A percentile compares a stretch with the other conserved stretches of the same genome.
phyloP scores from a whole-genome alignment of 1,140 invertebrate genomes.

The Centruroides sculpturatus region DNA sequence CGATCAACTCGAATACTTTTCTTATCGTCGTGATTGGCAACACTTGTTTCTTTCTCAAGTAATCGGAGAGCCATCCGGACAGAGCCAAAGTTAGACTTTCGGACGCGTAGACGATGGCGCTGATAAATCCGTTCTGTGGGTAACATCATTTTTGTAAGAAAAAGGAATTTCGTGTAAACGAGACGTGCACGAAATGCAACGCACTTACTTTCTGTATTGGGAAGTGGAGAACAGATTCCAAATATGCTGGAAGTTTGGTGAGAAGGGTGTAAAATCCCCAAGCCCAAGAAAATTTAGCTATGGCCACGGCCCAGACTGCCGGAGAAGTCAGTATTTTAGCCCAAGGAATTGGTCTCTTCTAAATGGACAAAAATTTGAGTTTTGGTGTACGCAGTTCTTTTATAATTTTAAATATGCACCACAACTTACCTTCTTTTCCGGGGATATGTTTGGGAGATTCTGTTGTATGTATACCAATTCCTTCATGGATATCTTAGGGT shows the following conservation, averaged over 20 bases:
- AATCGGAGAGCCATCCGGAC: conserved; percentile 18
- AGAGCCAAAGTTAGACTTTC: conserved; percentile 14
- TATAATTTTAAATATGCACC: too few relatives aligned
- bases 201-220: conserved; percentile 13
- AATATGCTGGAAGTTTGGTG: conserved; percentile 55
- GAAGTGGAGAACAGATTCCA: conserved; percentile 51
- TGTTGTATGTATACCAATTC: conserved; percentile 71
- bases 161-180: background rate
- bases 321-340: conserved; percentile 53
- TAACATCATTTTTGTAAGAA: background rate
- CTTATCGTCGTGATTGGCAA: conserved; percentile 15
- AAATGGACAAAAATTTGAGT: background rate
- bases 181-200: too few relatives aligned
- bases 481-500: conserved; percentile 65
- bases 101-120: conserved; percentile 18
- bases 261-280: conserved; percentile 91
- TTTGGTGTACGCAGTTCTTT: too few relatives aligned
- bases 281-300: conserved; percentile 75
- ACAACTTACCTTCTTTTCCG: conserved; percentile 5
- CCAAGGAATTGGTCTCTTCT: conserved; percentile 47
- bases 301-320: conserved; percentile 81
- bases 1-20: conserved; percentile 20
- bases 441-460: background rate
- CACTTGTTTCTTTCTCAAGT: conserved; percentile 5
- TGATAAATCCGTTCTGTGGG: conserved; percentile 20